These are phyloP conservation scores for Bilobella aurantiaca DNA, from an alignment of 1,140 invertebrate genomes.

Conservation along the genomic window DNA sequence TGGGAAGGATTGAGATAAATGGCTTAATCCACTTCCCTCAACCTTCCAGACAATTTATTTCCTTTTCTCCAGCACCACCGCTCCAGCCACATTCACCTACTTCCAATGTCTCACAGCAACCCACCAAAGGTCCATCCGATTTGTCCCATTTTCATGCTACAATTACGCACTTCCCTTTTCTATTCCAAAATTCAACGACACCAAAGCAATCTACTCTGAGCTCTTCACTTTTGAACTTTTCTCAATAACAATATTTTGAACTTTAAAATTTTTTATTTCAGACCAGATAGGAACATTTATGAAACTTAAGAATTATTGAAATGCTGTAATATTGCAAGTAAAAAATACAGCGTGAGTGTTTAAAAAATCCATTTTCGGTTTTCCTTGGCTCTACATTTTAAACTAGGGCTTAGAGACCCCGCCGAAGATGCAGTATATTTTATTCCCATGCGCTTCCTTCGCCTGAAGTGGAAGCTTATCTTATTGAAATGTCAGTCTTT, in stretches of 20 bases:
- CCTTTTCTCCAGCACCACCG: neutral
- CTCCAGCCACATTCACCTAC: neutral
- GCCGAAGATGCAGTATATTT: neutral
- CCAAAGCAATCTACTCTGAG: too few relatives aligned
- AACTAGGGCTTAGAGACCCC: neutral
- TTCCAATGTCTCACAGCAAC: neutral
- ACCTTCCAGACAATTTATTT: slow-evolving; percentile 18
- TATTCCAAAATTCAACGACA: too few relatives aligned
- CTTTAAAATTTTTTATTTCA: too few relatives aligned
- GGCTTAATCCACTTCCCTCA: slow-evolving; percentile 18
- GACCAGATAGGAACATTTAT: too few relatives aligned
- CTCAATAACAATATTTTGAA: too few relatives aligned
- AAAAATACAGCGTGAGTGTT: too few relatives aligned
- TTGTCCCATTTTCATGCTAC: slow-evolving; percentile 3
- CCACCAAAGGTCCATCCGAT: slow-evolving; percentile 13
- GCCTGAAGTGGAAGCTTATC: neutral
- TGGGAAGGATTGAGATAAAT: slow-evolving; percentile 12
- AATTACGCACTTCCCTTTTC: too few relatives aligned
- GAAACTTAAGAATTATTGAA: too few relatives aligned
- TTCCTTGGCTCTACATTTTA: neutral
- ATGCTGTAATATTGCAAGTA: too few relatives aligned
- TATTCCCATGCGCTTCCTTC: neutral
- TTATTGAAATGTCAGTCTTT: slow-evolving; percentile 4
- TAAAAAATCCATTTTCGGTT: too few relatives aligned
- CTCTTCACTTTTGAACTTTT: too few relatives aligned